Percentiles rank a stretch among this genome's conserved stretches.
phyloP scores from a whole-genome alignment of 1,140 invertebrate genomes.

The Laodelphax striatellus region DNA sequence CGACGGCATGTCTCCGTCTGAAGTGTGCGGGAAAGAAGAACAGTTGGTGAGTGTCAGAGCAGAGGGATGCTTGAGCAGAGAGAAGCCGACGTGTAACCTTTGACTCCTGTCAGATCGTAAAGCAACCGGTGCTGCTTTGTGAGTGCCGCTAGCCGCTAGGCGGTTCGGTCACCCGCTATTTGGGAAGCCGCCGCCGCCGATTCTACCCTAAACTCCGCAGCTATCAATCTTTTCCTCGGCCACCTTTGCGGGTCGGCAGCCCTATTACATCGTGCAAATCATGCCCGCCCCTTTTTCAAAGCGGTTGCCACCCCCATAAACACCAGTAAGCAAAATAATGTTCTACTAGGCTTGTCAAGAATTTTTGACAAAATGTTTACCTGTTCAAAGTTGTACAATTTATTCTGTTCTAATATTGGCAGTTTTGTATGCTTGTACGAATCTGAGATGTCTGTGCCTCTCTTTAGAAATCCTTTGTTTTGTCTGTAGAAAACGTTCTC shows the following conservation, averaged over 20 bases:
- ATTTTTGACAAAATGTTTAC: too few relatives aligned
- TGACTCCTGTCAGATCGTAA: not conserved
- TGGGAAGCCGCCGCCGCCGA: too few relatives aligned
- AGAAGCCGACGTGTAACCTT: not conserved
- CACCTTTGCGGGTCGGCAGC: not conserved
- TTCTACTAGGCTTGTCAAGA: not conserved
- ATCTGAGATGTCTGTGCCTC: too few relatives aligned
- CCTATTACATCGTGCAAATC: not conserved
- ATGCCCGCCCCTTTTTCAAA: not conserved
- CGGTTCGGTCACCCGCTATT: too few relatives aligned
- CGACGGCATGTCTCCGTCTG: too few relatives aligned
- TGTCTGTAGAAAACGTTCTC: too few relatives aligned
- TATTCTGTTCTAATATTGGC: too few relatives aligned
- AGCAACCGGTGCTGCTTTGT: not conserved
- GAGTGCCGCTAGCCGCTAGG: too few relatives aligned
- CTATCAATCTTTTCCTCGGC: not conserved
- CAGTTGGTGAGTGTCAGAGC: not conserved
- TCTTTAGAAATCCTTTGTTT: too few relatives aligned
- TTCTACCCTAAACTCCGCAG: too few relatives aligned
- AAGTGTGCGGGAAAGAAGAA: not conserved
- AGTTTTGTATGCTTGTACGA: too few relatives aligned
- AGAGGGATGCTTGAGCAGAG: not conserved
- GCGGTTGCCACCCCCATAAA: not conserved
- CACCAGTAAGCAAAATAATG: slow-evolving; percentile 5
- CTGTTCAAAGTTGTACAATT: too few relatives aligned